Evolutionary conservation across 2,888 invertebrate genomes (phyloP).

Genomic region (Ptychoptera albimana): DNA sequence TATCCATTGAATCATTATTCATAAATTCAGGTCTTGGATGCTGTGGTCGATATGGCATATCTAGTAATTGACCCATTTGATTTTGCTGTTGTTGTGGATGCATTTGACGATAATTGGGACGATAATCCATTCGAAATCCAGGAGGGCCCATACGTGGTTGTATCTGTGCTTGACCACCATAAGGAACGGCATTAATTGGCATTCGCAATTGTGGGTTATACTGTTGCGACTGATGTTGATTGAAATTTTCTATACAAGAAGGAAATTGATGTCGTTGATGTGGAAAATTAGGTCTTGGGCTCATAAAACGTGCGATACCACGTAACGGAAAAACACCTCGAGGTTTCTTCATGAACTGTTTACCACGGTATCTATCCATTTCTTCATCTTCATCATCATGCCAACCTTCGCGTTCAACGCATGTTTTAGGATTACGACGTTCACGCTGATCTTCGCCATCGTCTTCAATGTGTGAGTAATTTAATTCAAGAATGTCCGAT

Average conservation of each 20-base stretch:
- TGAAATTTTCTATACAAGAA: neutral
- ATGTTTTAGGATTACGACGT: conserved; percentile 6
- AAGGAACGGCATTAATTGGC: neutral
- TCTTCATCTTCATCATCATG: neutral
- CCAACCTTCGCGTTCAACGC: conserved; percentile 5
- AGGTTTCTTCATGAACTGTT: neutral
- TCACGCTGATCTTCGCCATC: conserved; percentile 4
- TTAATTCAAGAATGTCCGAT: too few species aligned
- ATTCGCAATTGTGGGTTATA: neutral
- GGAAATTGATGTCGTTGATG: neutral
- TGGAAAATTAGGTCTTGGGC: neutral
- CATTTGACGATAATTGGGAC: neutral
- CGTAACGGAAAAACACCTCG: neutral
- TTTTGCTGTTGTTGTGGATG: neutral
- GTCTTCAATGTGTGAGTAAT: neutral
- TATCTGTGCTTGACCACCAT: neutral
- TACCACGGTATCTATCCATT: neutral
- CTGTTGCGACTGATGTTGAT: neutral
- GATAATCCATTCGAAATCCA: neutral
- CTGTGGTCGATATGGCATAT: conserved; percentile 9
- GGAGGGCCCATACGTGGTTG: conserved; percentile 7
- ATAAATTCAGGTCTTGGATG: conserved; percentile 11
- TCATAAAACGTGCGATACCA: neutral
- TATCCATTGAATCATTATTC: neutral
- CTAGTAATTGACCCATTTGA: neutral